These are phyloP conservation scores for Salvelinus alpinus DNA, from an alignment of 2,113 vertebrate species.

Conservation along the genomic window DNA sequence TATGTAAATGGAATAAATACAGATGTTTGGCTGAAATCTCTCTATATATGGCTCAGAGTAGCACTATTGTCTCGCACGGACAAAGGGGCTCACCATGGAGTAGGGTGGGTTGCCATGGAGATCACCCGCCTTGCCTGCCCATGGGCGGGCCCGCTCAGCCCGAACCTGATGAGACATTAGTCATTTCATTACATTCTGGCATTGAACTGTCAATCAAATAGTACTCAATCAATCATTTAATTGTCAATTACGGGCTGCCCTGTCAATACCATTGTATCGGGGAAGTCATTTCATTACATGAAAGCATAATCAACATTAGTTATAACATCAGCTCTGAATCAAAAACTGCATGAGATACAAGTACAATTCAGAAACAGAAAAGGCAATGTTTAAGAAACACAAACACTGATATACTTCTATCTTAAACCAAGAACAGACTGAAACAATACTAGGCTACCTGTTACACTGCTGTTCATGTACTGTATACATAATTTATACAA, in stretches of 20 bases:
- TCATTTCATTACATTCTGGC: conserved; percentile 39
- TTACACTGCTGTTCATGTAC: too few relatives aligned
- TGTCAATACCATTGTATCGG: conserved; percentile 36
- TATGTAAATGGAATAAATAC: too few relatives aligned
- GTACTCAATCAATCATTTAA: conserved; percentile 37
- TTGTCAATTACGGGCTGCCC: conserved; percentile 50
- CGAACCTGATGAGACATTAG: conserved; percentile 54
- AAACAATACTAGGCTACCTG: too few relatives aligned
- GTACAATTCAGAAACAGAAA: neutral
- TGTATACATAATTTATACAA: too few relatives aligned
- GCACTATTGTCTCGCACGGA: conserved; percentile 21
- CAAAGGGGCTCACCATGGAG: conserved; percentile 53
- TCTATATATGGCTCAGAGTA: conserved; percentile 6
- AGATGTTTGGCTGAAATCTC: neutral
- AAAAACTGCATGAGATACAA: neutral
- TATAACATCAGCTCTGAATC: conserved; percentile 1
- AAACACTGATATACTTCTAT: too few relatives aligned
- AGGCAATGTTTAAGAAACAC: neutral
- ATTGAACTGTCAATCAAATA: conserved; percentile 36
- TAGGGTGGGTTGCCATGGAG: conserved; percentile 55
- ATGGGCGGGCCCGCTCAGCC: conserved; percentile 42
- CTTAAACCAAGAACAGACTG: too few relatives aligned
- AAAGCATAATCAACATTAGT: neutral
- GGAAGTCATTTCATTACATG: neutral
- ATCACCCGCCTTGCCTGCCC: conserved; percentile 40